phyloP scores from a whole-genome alignment of 2,888 invertebrate genomes.

The Adineta ricciae region DNA sequence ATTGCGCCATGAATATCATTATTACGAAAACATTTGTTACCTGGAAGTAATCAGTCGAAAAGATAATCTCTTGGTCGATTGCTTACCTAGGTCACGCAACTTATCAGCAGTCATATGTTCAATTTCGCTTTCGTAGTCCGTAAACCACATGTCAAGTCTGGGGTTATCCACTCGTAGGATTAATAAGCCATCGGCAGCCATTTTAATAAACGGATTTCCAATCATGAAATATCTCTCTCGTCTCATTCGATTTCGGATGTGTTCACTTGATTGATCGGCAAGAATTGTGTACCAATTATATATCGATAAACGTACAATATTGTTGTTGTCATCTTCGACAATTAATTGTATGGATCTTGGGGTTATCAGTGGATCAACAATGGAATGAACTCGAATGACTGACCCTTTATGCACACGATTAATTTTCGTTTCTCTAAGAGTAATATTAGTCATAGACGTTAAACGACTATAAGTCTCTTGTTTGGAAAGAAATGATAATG shows the following conservation, averaged over 20 bases:
- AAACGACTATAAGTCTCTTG: not conserved
- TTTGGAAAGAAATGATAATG: slow-evolving; percentile 1
- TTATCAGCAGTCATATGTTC: not conserved
- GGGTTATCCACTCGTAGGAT: not conserved
- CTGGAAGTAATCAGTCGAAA: not conserved
- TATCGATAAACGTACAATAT: not conserved
- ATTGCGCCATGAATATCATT: not conserved
- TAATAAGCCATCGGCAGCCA: not conserved
- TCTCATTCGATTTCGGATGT: not conserved
- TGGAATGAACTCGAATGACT: not conserved
- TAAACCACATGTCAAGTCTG: not conserved
- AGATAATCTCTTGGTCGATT: no score
- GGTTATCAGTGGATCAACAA: not conserved
- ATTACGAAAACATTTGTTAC: not conserved
- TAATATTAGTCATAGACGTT: not conserved
- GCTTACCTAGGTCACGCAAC: not conserved
- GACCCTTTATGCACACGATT: not conserved
- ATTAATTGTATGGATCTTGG: not conserved
- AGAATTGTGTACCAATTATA: not conserved
- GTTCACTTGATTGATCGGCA: not conserved
- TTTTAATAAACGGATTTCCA: not conserved
- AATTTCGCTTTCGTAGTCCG: not conserved
- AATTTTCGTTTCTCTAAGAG: not conserved
- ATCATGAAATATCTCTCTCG: not conserved
- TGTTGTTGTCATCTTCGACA: not conserved